These are phyloP conservation scores for Laticauda colubrina DNA, from an alignment of 2,113 vertebrate species.

Conservation along the genomic window DNA sequence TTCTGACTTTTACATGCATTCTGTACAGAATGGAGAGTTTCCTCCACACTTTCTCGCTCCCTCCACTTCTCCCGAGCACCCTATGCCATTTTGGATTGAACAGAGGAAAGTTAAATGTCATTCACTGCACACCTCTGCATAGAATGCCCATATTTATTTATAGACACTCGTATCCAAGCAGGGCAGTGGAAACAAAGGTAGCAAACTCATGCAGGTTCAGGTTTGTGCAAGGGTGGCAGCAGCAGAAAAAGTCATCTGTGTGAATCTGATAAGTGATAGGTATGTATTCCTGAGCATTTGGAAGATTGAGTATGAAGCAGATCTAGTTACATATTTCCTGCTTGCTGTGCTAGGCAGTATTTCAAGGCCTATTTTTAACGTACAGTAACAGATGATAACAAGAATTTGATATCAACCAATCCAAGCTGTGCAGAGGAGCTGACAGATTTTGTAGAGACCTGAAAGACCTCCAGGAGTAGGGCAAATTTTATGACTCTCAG, in stretches of 20 bases:
- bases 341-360: not conserved
- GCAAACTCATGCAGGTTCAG: not conserved
- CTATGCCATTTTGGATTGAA: not conserved
- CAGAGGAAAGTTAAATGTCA: not conserved
- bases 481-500: not conserved
- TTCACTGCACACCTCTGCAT: not conserved
- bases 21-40: no score
- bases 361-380: not conserved
- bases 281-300: not conserved
- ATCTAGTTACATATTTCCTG: not conserved
- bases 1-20: not conserved
- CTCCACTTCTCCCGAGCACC: not conserved
- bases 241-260: not conserved
- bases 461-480: not conserved
- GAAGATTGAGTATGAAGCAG: not conserved
- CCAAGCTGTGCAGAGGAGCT: not conserved
- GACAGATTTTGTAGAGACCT: not conserved
- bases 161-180: slow-evolving; percentile 19
- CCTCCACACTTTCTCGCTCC: no score
- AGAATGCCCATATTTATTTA: slow-evolving; percentile 21
- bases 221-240: not conserved
- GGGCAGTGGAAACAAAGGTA: slow-evolving; percentile 4
- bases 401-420: not conserved
- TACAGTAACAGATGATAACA: slow-evolving; percentile 10
- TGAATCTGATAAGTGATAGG: slow-evolving; percentile 1